Conservation (phyloP, 2,888 invertebrate species). For the Pachliopta kotzebuea region DNA sequence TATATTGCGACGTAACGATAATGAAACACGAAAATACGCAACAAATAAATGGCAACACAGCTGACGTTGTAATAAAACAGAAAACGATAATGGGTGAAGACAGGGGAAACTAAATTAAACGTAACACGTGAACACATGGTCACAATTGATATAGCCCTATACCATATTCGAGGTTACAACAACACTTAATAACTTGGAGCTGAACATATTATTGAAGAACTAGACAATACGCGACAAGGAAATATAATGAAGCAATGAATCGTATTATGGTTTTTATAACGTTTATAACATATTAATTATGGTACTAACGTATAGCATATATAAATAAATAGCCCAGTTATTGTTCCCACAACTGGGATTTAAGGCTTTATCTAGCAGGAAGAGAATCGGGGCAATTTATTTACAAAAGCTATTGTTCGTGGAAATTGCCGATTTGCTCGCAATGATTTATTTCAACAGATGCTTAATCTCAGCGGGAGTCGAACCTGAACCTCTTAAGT, state of each 20-base stretch:
- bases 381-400: no score
- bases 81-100: slow-evolving; percentile 3
- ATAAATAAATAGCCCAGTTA: no score
- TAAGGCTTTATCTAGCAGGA: no score
- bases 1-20: not conserved
- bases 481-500: no score
- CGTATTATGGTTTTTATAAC: not conserved
- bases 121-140: slow-evolving; percentile 4
- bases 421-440: no score
- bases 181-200: not conserved
- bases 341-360: no score
- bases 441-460: no score
- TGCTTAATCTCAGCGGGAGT: no score
- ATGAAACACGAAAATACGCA: not conserved
- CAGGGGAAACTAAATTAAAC: slow-evolving; percentile 7
- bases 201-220: not conserved
- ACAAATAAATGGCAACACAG: not conserved
- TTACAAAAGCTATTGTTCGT: no score
- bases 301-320: no score
- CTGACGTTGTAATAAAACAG: slow-evolving; percentile 10
- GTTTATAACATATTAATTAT: not conserved
- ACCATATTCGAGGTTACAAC: not conserved
- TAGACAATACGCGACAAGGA: not conserved
- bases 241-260: not conserved
- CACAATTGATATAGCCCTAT: not conserved